Evolutionary conservation across 2,888 invertebrate genomes (phyloP).

Genomic region (Unio pictorum): DNA sequence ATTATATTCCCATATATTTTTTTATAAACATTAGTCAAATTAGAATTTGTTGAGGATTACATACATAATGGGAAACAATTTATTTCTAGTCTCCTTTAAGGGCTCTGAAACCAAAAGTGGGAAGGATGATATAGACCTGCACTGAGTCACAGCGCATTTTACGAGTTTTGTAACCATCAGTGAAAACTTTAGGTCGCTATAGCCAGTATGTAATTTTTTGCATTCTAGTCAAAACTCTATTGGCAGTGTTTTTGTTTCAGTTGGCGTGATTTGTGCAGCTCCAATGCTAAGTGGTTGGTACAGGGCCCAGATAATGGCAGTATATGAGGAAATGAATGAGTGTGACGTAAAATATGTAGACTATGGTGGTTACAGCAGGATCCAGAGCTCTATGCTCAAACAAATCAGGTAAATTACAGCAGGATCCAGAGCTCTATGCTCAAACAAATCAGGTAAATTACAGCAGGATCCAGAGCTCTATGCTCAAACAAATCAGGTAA

Average conservation of each 20-base stretch:
- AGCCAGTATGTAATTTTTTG: no score
- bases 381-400: conserved; percentile 84
- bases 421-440: conserved; percentile 83
- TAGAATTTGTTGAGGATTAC: no score
- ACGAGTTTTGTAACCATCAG: no score
- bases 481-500: conserved; percentile 87
- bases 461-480: conserved; percentile 78
- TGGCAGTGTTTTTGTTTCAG: conserved; percentile 73
- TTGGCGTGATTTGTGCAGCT: conserved; percentile 90
- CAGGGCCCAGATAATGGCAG: conserved; percentile 85
- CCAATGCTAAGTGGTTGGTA: conserved; percentile 88
- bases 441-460: conserved; percentile 65
- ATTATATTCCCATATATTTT: no score
- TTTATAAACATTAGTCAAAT: no score
- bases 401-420: conserved; percentile 80
- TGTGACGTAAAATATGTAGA: conserved; percentile 92
- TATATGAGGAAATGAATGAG: conserved; percentile 78
- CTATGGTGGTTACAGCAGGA: conserved; percentile 91
- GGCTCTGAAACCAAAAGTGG: no score
- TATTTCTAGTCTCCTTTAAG: no score
- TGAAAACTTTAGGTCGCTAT: no score
- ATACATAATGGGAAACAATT: no score
- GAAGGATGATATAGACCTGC: no score
- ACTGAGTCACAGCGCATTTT: no score
- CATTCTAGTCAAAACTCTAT: no score